Evolutionary conservation across 2,797 vertebrate genomes (phyloP), one percentile per base, ranked within the genome.

Genomic region (Enteromius treurensis): DNA sequence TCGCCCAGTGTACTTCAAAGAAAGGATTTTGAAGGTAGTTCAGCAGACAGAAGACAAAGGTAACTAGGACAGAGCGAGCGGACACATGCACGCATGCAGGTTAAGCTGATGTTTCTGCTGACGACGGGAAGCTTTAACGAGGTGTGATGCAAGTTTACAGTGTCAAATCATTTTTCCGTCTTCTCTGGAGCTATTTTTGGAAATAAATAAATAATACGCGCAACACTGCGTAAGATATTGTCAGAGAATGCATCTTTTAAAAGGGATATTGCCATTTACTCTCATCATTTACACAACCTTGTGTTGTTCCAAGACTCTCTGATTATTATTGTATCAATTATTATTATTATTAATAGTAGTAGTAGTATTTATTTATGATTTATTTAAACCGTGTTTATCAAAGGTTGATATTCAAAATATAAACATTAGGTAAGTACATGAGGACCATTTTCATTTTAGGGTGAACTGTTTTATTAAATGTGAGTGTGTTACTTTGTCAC

Each of bases 1-100:
- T 42, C 68, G 62, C 49, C 5, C 75, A 26, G 37, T 26, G 55
- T 60, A 60, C 23, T 60, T 73, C 37, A 80, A 60, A n/a, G 69
- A 2, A 32, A 62, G 11, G 15, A 58, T 55, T 29, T 60, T 80
- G 29, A 21, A 73, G 26, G n/a, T 68, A 45, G 23, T 45, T 42
- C 17, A 80, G 42, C 10, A 3, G 40, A 74, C 9, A 13, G 45
- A 34, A 26, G 53, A 62, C 55, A 49, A 7, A 3, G 53, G 26
- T 70, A 70, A 51, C 3, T 8, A 51, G 10, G 21, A 23, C 32
- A 9, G 32, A 53, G 26, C 29, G 29, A 37, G 32, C 23, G 21
- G 32, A 53, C 10, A 45, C 40, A 42, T 23, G 37, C 23, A 15
- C 34, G 6, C 15, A 11, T 53, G 47, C 47, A 34, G 26, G 23